Base-by-base conservation (phyloP, 2,888 invertebrate species). In the Philereme vetulata region DNA sequence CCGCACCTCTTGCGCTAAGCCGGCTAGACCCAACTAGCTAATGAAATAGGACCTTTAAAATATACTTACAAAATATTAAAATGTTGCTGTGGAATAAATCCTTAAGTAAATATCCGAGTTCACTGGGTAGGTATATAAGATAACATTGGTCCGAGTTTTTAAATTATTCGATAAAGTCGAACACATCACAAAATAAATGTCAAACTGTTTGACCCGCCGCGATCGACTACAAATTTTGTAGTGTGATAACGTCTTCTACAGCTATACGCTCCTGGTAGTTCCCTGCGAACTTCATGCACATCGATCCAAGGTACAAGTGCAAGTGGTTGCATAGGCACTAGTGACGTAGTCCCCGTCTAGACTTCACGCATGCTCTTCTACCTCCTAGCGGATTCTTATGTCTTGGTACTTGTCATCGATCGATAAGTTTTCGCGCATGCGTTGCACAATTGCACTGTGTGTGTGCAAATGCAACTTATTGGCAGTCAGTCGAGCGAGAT, bases 261-360 rank as follows among this genome's bases (percentile, higher is more conserved):
- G 11, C 56, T 65, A 69, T 76, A 72, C 50, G 70, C 57, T 64
- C 76, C 76, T 75, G 52, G 75, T 76, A 68, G 40, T 46, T 51
- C 56, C 56, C 64, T 62, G 66, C 72, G 70, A 71, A 61, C 62
- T 67, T 64, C 54, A 65, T 74, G 72, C 76, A 75, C 62, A 53
- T 62, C 59, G 59, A 59, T 59, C 58, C 43, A 11, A 36, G n/a
- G 38, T 10, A 35, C 49, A 3, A 8, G 43, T 10, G 34, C 5
- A 46, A 10, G 5, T 6, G n/a, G 38, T 1, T 21, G 21, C 21
- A 21, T 34, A 51, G 47, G 57, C 51, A 58, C 43, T 52, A 51
- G 21, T 52, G 57, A 58, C 57, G 57, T 52, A 52, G 47, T 36
- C 21, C 43, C 51, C 11, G 60, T 63, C 56, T 63, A 60, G 59